Percentiles rank a stretch among this genome's conserved stretches.
Conservation (phyloP, 2,888 invertebrate species). For the Aricia artaxerxes region DNA sequence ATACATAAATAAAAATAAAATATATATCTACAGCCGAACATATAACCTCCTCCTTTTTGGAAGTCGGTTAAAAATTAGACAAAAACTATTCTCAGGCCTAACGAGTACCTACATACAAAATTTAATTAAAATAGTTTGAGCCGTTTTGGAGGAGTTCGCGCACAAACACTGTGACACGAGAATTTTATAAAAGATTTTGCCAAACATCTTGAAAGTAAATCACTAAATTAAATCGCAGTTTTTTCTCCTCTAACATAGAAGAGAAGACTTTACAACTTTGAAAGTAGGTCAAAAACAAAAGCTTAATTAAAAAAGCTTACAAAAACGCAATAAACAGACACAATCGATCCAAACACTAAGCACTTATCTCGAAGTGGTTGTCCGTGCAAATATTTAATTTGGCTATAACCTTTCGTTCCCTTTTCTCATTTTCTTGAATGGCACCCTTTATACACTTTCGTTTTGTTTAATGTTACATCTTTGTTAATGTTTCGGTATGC, state of each 20-base stretch:
- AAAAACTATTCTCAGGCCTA: no score
- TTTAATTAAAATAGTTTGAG: no score
- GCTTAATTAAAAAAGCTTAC: background rate
- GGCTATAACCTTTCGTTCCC: constrained; percentile 32
- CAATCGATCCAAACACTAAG: constrained; percentile 16
- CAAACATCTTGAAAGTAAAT: background rate
- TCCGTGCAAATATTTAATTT: constrained; percentile 37
- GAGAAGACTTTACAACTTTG: background rate
- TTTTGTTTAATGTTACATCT: constrained; percentile 28
- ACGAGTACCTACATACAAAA: no score
- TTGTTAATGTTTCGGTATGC: constrained; percentile 23
- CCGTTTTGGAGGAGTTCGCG: no score
- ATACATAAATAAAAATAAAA: no score
- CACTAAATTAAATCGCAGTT: background rate
- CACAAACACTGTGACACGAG: no score
- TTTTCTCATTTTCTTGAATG: constrained; percentile 33
- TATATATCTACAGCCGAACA: no score
- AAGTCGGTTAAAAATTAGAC: no score
- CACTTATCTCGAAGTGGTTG: constrained; percentile 45
- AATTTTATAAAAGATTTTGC: background rate
- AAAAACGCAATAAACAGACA: constrained; percentile 4
- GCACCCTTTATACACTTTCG: constrained; percentile 32
- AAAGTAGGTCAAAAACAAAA: background rate
- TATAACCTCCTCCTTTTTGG: no score
- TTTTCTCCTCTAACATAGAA: background rate